Base-by-base conservation (phyloP, 2,888 invertebrate species). In the Diarsia rubi region DNA sequence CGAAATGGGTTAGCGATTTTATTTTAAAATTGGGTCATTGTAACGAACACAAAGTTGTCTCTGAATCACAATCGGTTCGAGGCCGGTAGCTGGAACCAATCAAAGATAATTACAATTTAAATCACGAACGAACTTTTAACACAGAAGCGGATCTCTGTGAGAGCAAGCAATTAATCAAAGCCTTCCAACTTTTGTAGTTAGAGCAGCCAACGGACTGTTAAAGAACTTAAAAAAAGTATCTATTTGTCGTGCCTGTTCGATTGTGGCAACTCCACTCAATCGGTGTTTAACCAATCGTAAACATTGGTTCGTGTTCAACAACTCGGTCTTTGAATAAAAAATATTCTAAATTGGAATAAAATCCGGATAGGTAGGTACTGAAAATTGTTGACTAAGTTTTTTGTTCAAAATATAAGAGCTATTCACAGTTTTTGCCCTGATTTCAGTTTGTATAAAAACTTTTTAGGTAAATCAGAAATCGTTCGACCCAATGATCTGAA, bases 71-170 rank as follows among this genome's bases (percentile, higher is more conserved):
- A 83, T 83, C 65, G 63, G 64, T 68, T 47, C 73, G 60, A 68
- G 79, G 49, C 73, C 59, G 69, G 74, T 72, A 78, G 84, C 81
- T 80, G 73, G 73, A 81, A 84, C 82, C 81, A 83, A 83, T 81
- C 85, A 85, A 73, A 81, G 83, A 85, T 83, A 83, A 81, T 85
- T 83, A 81, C 86, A 81, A 85, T 85, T 83, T 82, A 78, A 85
- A 84, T 79, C 77, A 78, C 73, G 73, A 80, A 80, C 31, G 77
- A 84, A 86, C 80, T 84, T 84, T 82, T 80, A 77, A 75, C 73
- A 86, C 80, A 77, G 72, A 78, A 86, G 82, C 86, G 82, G 78
- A 82, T 86, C 84, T 86, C 76, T 85, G 78, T 70, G 49, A 80
- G 73, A 72, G 69, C 52, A 75, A 84, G 77, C 73, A 80, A 86